phyloP scores from a whole-genome alignment of 2,888 invertebrate genomes.

The Mechanitis messenoides region DNA sequence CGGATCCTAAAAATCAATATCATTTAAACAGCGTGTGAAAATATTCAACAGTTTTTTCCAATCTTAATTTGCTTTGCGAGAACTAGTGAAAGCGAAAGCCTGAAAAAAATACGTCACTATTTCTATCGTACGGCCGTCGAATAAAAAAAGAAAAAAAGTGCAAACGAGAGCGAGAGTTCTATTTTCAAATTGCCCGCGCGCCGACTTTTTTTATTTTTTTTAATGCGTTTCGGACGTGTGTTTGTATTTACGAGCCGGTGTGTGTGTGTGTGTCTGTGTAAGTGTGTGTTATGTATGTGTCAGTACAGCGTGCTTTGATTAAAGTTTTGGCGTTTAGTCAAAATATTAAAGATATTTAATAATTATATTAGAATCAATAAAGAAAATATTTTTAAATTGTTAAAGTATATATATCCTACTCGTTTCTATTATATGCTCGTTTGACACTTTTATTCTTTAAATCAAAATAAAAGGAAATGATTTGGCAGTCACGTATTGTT shows the following conservation, averaged over 20 bases:
- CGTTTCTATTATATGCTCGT: too few species aligned
- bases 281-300: too few species aligned
- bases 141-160: slow-evolving; percentile 53
- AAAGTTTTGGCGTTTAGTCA: too few species aligned
- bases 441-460: too few species aligned
- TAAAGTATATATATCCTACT: too few species aligned
- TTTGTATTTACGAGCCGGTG: slow-evolving; percentile 33
- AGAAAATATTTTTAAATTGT: too few species aligned
- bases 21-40: slow-evolving; percentile 54
- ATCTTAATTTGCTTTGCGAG: slow-evolving; percentile 73
- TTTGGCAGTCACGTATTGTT: too few species aligned
- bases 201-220: slow-evolving; percentile 46
- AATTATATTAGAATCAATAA: too few species aligned
- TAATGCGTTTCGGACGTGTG: slow-evolving; percentile 39
- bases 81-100: slow-evolving; percentile 64
- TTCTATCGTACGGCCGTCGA: slow-evolving; percentile 64
- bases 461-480: too few species aligned
- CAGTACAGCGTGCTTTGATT: too few species aligned
- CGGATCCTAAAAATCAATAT: slow-evolving; percentile 50
- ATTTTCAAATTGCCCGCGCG: slow-evolving; percentile 63
- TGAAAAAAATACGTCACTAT: slow-evolving; percentile 70
- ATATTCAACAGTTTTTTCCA: slow-evolving; percentile 61
- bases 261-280: not conserved
- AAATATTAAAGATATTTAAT: too few species aligned
- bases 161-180: slow-evolving; percentile 65